A percentile compares a stretch with the other conserved stretches of the same genome.
Conservation (phyloP, 2,113 vertebrate genomes). For the Scolopax mira region DNA sequence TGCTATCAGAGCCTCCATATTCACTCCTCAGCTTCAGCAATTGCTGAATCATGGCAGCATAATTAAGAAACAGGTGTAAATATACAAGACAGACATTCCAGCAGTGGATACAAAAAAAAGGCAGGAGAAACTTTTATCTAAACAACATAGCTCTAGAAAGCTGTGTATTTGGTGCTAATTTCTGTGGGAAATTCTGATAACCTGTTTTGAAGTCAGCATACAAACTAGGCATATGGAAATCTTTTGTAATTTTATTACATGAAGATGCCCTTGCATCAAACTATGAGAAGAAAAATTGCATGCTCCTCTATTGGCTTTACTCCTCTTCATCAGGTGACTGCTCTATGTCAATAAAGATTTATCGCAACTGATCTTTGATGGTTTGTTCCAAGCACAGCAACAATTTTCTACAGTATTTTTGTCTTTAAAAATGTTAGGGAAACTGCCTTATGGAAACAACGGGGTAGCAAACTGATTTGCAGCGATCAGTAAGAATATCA, state of each 20-base stretch:
- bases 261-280: neutral
- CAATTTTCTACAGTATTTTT: neutral
- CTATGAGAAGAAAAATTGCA: neutral
- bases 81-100: neutral
- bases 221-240: neutral
- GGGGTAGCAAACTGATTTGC: neutral
- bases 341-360: neutral
- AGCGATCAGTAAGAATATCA: neutral
- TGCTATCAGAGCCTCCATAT: neutral
- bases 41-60: neutral
- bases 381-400: neutral
- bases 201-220: neutral
- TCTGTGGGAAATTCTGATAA: neutral
- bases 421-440: neutral
- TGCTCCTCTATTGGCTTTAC: neutral
- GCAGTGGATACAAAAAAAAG: neutral
- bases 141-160: neutral
- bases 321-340: neutral
- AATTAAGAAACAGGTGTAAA: neutral
- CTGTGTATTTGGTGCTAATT: neutral
- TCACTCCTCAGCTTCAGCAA: neutral
- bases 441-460: neutral
- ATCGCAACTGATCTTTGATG: neutral
- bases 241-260: neutral
- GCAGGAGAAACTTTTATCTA: neutral